These are phyloP conservation scores for Solen grandis DNA, from an alignment of 1,140 invertebrate genomes.

Conservation along the genomic window DNA sequence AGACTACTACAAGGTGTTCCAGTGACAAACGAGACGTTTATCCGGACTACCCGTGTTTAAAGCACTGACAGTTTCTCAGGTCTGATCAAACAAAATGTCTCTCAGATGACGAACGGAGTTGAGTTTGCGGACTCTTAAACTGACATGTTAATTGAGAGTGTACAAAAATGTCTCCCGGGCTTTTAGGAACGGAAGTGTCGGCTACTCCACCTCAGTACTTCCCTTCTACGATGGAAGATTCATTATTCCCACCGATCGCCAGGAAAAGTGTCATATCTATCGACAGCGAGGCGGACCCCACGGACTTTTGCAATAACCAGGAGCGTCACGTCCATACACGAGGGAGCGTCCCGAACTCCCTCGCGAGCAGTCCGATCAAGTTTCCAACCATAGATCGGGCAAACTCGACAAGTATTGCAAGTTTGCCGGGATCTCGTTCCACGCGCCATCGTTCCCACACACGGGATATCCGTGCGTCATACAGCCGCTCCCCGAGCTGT, in stretches of 20 bases:
- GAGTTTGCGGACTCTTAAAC: too few species aligned
- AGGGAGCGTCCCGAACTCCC: constrained; percentile 31
- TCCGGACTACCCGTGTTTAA: too few species aligned
- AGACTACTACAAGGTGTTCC: too few species aligned
- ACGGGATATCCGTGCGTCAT: constrained; percentile 15
- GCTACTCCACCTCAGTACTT: constrained; percentile 23
- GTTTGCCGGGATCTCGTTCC: constrained; percentile 38
- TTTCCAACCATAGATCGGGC: constrained; percentile 48
- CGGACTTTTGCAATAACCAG: constrained; percentile 12
- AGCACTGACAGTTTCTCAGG: too few species aligned
- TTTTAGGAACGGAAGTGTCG: constrained; percentile 31
- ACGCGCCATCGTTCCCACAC: constrained; percentile 29
- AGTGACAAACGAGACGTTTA: too few species aligned
- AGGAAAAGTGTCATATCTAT: constrained; percentile 45
- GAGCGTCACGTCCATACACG: constrained; percentile 12
- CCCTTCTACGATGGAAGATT: constrained; percentile 38
- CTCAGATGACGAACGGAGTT: too few species aligned
- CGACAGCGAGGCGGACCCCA: constrained; percentile 42
- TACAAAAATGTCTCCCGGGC: constrained; percentile 45
- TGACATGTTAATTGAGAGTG: too few species aligned
- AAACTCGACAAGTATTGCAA: constrained; percentile 48
- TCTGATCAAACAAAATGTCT: too few species aligned
- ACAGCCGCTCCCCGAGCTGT: constrained; percentile 44
- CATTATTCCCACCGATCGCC: constrained; percentile 37
- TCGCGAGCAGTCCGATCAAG: constrained; percentile 38